Percentiles rank a stretch among this genome's conserved stretches.
Evolutionary conservation across 2,797 vertebrate genomes (phyloP).

Genomic region (Tragelaphus eurycerus): DNA sequence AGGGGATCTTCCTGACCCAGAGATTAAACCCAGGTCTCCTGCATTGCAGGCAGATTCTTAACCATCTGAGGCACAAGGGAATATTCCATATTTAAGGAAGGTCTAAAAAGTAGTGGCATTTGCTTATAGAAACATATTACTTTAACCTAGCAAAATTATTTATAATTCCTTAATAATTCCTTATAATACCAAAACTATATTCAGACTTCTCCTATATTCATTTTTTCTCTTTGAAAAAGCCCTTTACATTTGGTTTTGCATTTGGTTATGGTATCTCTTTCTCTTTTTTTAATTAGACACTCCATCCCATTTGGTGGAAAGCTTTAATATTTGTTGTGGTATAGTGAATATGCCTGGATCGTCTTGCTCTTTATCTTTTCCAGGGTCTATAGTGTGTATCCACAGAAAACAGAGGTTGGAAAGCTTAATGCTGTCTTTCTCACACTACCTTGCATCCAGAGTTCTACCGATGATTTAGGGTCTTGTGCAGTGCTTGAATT

Average conservation of each 20-base stretch:
- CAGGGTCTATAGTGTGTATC: background rate
- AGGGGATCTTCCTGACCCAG: background rate
- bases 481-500: background rate
- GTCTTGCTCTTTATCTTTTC: background rate
- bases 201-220: background rate
- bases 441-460: background rate
- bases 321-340: background rate
- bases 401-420: background rate
- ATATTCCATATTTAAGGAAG: slow-evolving; percentile 17
- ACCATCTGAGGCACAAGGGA: background rate
- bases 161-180: background rate
- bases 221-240: background rate
- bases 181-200: background rate
- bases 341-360: background rate
- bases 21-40: background rate
- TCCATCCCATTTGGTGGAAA: background rate
- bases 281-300: background rate
- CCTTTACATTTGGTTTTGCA: background rate
- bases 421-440: background rate
- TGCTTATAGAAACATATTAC: background rate
- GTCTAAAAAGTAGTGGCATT: slow-evolving; percentile 17
- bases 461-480: background rate
- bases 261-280: background rate
- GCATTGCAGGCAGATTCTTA: background rate
- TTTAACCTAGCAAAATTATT: background rate